A percentile compares a stretch with the other conserved stretches of the same genome.
Conservation (phyloP, 1,140 invertebrate species). For the Aphaenogaster ashmeadi region DNA sequence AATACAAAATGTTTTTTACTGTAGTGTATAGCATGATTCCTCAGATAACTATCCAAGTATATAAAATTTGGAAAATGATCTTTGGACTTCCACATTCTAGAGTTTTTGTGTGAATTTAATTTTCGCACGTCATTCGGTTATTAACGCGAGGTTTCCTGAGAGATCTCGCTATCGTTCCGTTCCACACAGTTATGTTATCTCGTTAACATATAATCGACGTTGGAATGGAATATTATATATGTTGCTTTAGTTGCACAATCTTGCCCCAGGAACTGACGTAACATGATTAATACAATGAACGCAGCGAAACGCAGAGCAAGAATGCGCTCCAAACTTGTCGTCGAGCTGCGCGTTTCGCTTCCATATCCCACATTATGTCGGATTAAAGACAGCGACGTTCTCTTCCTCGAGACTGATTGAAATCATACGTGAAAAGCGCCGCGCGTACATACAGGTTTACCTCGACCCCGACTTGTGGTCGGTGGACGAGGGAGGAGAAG, state of each 20-base stretch:
- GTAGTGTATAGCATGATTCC: not conserved
- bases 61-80: not conserved
- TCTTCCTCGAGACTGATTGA: not conserved
- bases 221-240: not conserved
- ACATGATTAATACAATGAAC: slow-evolving; percentile 3
- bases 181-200: not conserved
- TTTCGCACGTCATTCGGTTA: not conserved
- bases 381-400: slow-evolving; percentile 7
- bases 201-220: slow-evolving; percentile 10
- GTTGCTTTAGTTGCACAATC: not conserved
- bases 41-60: not conserved
- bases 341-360: not conserved
- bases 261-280: slow-evolving; percentile 12
- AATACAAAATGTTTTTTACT: too few relatives aligned
- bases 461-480: slow-evolving; percentile 49
- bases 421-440: slow-evolving; percentile 22
- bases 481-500: slow-evolving; percentile 32
- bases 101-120: not conserved
- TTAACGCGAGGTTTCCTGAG: not conserved
- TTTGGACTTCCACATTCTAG: not conserved
- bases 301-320: not conserved
- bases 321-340: not conserved
- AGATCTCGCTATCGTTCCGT: not conserved
- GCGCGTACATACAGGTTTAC: slow-evolving; percentile 29
- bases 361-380: not conserved